Base-by-base conservation (phyloP, 2,113 vertebrate species). In the Amblyornis subalaris region DNA sequence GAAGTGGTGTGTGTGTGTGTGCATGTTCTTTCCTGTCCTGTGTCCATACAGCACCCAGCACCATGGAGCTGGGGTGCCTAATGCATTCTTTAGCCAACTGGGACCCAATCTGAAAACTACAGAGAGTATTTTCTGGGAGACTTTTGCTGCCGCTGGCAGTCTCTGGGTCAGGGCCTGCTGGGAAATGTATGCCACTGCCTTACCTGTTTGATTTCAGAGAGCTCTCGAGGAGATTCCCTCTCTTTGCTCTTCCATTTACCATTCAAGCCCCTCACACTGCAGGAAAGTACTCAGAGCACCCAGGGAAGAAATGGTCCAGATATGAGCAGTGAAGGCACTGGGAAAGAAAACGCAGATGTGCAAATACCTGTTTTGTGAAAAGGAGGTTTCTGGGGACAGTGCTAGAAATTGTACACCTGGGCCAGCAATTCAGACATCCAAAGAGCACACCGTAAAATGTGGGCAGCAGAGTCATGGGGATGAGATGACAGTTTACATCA, bases 391-490 rank as follows among this genome's bases (percentile, higher is more conserved):
- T 82, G 54, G 12, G 44, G 16, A 29, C 3, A 6, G 19, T 9
- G 17, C 14, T 89, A 45, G 58, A 47, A 84, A 71, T 64, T 51
- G 69, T 5, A 38, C 29, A 38, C 14, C 23, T 4, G 2, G 38
- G 45, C 12, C 57, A 84, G 48, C n/a, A 85, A 42, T 48, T 57
- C 74, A 87, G 62, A 47, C 42, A 69, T 29, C 47, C 28, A 15
- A 51, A 84, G 31, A 17, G 14, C 10, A 36, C 0, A 0, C 21
- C 51, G 51, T n/a, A 48, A 54, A 79, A 74, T 0, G 0, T 11
- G 61, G 47, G 12, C 60, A 62, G 35, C 31, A 50, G 66, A 72
- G 40, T 28, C 3, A 3, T 1, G 3, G 22, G 29, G 14, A 21
- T 55, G 71, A 76, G 33, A n/a, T 7, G 36, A 25, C 19, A 31